Conservation (phyloP, 2,888 invertebrate genomes). For the Catotricha subobsoleta region DNA sequence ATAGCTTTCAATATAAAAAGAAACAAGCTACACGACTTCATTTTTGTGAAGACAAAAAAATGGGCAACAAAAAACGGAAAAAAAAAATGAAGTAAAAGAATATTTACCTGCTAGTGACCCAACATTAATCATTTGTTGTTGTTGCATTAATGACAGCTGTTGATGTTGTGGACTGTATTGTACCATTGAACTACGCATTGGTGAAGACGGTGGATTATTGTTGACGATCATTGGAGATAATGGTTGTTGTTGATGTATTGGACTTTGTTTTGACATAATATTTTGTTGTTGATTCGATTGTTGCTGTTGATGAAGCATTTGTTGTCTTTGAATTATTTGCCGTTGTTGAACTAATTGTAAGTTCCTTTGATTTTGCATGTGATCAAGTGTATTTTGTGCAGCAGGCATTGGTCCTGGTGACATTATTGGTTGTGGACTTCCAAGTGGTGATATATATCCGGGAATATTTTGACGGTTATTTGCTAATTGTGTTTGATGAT, state of each 20-base stretch:
- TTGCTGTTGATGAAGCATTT: constrained; percentile 19
- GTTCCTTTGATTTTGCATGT: constrained; percentile 9
- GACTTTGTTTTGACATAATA: constrained; percentile 19
- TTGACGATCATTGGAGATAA: constrained; percentile 31
- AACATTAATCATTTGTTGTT: too few species aligned
- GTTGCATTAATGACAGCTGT: too few species aligned
- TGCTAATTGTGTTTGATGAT: constrained; percentile 12
- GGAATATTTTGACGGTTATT: constrained; percentile 2
- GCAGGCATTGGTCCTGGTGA: constrained; percentile 25
- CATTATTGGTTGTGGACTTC: constrained; percentile 34
- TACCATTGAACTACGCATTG: constrained; percentile 39
- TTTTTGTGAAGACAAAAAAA: too few species aligned
- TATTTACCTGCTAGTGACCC: too few species aligned
- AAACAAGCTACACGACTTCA: too few species aligned
- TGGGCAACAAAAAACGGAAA: too few species aligned
- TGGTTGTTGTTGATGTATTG: constrained; percentile 20
- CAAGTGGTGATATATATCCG: constrained; percentile 16
- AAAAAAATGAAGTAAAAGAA: too few species aligned
- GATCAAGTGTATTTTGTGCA: constrained; percentile 8
- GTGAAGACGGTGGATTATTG: constrained; percentile 38
- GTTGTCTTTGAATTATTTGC: constrained; percentile 21
- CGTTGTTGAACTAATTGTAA: constrained; percentile 17
- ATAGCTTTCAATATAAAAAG: too few species aligned
- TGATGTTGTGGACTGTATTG: constrained; percentile 22
- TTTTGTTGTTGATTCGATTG: constrained; percentile 17